A percentile compares a stretch with the other conserved stretches of the same genome.
Evolutionary conservation across 2,113 vertebrate species (phyloP).

Genomic region (Hydrochoerus hydrochaeris): DNA sequence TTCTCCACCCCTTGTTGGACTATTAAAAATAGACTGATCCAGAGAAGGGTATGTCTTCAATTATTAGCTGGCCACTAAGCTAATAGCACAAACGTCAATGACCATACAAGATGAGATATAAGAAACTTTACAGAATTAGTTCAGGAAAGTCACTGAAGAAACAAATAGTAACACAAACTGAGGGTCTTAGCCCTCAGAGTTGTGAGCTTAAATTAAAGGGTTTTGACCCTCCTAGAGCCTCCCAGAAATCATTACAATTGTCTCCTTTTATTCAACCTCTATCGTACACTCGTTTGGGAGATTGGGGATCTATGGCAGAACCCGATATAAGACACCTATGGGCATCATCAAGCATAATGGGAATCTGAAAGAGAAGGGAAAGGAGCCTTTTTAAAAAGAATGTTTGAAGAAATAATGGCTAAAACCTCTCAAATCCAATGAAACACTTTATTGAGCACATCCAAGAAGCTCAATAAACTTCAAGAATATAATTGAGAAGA

Average conservation of each 20-base stretch:
- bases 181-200: no score
- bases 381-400: not conserved
- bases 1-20: no score
- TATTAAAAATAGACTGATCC: no score
- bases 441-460: constrained; percentile 13
- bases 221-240: no score
- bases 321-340: no score
- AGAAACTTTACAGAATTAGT: not conserved
- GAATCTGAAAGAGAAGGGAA: not conserved
- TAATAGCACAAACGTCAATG: not conserved
- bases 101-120: not conserved
- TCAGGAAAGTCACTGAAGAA: constrained; percentile 24
- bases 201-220: no score
- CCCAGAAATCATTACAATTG: no score
- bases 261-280: no score
- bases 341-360: not conserved
- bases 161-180: not conserved
- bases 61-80: not conserved
- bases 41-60: no score
- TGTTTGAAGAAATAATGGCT: constrained; percentile 44
- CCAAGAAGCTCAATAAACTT: constrained; percentile 3
- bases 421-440: not conserved
- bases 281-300: no score
- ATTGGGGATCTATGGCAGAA: no score
- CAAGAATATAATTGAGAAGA: not conserved